Percentiles rank a stretch among this genome's conserved stretches.
Evolutionary conservation across 2,113 vertebrate genomes (phyloP).

Genomic region (Phodopus roborovskii): DNA sequence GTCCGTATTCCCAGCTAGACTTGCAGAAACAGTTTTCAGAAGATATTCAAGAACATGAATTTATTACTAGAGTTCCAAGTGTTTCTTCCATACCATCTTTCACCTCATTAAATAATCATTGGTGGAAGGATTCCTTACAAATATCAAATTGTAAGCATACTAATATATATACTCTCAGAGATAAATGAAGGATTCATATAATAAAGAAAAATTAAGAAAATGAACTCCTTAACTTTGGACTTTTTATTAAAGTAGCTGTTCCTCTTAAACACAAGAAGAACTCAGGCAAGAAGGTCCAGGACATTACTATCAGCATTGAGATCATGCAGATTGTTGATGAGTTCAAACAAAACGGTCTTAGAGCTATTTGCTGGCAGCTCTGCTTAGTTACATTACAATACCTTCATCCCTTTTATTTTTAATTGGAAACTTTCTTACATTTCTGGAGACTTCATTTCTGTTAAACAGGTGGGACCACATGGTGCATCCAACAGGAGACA

Average conservation of each 20-base stretch:
- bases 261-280: neutral
- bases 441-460: neutral
- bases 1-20: neutral
- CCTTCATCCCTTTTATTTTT: neutral
- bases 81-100: neutral
- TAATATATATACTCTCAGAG: neutral
- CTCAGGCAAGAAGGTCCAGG: neutral
- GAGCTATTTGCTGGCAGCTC: neutral
- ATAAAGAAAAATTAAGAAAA: neutral
- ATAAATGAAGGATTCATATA: neutral
- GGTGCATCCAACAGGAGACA: neutral
- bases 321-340: neutral
- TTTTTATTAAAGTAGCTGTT: neutral
- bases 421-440: neutral
- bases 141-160: neutral
- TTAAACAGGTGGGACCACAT: neutral
- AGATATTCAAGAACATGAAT: neutral
- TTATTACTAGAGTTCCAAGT: neutral
- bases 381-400: fast-evolving
- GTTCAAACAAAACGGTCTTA: neutral
- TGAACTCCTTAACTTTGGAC: neutral
- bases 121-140: neutral
- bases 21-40: neutral
- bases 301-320: neutral
- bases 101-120: neutral